Conservation (phyloP, 2,888 invertebrate species). For the Alentia gelatinosa region DNA sequence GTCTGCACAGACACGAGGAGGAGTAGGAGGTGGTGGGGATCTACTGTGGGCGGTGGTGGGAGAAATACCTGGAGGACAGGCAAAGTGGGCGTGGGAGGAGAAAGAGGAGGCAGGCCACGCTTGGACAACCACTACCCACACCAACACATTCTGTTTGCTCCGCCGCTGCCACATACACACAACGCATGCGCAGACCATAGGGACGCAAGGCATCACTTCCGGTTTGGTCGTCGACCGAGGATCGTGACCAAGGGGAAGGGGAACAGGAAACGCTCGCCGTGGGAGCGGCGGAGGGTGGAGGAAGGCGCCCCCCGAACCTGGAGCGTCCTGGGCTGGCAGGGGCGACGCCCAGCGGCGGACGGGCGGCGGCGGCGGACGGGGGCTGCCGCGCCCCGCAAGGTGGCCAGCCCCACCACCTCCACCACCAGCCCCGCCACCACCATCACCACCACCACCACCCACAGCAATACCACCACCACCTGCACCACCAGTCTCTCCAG, state of each 20-base stretch:
- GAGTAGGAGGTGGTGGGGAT: not conserved
- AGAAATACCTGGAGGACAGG: not conserved
- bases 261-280: conserved; percentile 23
- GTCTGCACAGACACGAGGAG: not conserved
- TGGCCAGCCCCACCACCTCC: not conserved
- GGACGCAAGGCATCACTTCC: not conserved
- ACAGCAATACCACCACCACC: not conserved
- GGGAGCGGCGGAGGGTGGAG: conserved; percentile 32
- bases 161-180: not conserved
- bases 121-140: not conserved
- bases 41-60: not conserved
- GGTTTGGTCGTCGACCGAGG: not conserved
- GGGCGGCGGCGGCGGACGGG: not conserved
- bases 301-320: not conserved
- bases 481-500: not conserved
- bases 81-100: not conserved
- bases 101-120: not conserved
- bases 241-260: not conserved
- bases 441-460: conserved; percentile 3
- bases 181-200: not conserved
- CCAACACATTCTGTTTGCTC: not conserved
- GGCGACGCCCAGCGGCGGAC: not conserved
- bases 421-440: not conserved
- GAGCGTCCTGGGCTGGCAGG: conserved; percentile 28
- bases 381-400: not conserved